Evolutionary conservation across 2,113 vertebrate genomes (phyloP), one percentile per base, ranked within the genome.

Genomic region (Chrysemys picta): DNA sequence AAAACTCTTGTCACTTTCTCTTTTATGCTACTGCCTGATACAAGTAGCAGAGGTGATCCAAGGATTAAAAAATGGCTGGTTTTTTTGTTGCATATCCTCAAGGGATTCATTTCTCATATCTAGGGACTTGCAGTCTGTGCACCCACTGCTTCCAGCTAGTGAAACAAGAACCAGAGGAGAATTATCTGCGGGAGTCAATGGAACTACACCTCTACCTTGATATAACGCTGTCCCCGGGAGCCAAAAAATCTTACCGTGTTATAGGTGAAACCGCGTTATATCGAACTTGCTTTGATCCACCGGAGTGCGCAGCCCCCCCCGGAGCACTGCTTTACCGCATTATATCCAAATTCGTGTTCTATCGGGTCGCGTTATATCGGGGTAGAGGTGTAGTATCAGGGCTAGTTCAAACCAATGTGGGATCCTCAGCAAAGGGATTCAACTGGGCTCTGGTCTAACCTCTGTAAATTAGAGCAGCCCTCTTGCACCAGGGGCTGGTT

Each of bases 41-140:
- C 11, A 25, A 76, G 22, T 45, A 45, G 22, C n/a, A 6, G 5
- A 1, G 49, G 22, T 54, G 78, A 57, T 84, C n/a, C 84, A 69
- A 29, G 49, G 75, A 24, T 92, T 94, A 80, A 91, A 93, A 95
- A 56, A 2, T 53, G 13, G 16, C 25, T 79, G 4, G 12, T 4
- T 95, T 94, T 88, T 93, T 65, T 35, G 5, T 76, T 87, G 75
- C 57, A 93, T 85, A 65, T 89, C 80, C 31, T 29, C 38, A 54
- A 88, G 31, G 82, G 91, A 89, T 90, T 29, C 82, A 35, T 69
- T 65, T 69, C 62, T 69, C 54, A 92, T 85, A 79, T 79, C 72
- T 35, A 38, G 78, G 65, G 91, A 65, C 31, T 17, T 31, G n/a
- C 27, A 85, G 8, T 10, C 49, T 84, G 29, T 47, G 76, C 25